These are phyloP conservation scores for Brachionus plicatilis DNA, from an alignment of 1,140 invertebrate species.

Conservation along the genomic window DNA sequence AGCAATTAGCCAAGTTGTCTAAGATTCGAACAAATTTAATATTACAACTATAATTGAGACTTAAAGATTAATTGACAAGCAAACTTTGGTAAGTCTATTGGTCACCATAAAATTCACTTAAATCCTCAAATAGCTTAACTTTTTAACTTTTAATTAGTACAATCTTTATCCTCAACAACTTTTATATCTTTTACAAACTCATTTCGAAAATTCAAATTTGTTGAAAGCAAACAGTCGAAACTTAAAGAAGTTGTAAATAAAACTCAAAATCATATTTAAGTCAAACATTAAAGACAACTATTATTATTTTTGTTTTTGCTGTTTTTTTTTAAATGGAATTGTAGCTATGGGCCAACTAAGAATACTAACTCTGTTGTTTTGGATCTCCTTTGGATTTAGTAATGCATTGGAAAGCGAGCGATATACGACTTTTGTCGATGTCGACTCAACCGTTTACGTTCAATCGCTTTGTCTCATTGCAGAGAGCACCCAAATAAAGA, in stretches of 20 bases:
- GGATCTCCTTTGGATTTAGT: neutral
- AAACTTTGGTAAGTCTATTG: slow-evolving; percentile 1
- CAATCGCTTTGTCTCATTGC: slow-evolving; percentile 11
- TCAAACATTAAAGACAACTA: neutral
- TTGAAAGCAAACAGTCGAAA: slow-evolving; percentile 16
- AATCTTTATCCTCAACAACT: neutral
- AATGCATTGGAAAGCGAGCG: neutral
- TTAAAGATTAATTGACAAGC: slow-evolving; percentile 11
- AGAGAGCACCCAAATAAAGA: slow-evolving; percentile 26
- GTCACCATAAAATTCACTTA: neutral
- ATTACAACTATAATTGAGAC: neutral
- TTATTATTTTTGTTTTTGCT: neutral
- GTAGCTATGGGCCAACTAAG: neutral
- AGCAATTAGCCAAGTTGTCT: slow-evolving; percentile 9
- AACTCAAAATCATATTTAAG: slow-evolving; percentile 20
- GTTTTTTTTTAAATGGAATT: slow-evolving; percentile 20
- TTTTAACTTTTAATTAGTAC: neutral
- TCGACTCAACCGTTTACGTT: slow-evolving; percentile 8
- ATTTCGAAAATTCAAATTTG: neutral
- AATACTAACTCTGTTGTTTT: neutral
- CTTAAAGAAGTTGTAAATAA: neutral
- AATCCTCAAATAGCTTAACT: slow-evolving; percentile 29
- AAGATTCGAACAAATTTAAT: slow-evolving; percentile 1
- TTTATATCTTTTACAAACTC: neutral
- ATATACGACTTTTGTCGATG: slow-evolving; percentile 14